Evolutionary conservation across 2,888 invertebrate genomes (phyloP).

Genomic region (Ellobium chinense): DNA sequence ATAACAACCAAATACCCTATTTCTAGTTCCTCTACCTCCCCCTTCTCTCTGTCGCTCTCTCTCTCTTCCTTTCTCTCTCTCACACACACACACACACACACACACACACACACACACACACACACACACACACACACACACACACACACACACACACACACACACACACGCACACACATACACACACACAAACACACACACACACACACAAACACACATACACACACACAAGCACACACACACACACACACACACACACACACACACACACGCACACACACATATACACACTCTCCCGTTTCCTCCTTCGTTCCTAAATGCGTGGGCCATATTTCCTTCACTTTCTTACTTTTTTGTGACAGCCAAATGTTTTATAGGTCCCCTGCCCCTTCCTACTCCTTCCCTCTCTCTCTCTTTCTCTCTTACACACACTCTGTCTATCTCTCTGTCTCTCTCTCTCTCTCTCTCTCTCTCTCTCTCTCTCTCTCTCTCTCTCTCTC

Average conservation of each 20-base stretch:
- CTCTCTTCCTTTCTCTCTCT: neutral
- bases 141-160: neutral
- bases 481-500: neutral
- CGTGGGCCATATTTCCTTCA: no score
- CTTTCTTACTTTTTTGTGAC: no score
- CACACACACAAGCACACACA: neutral
- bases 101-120: neutral
- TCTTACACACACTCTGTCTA: neutral
- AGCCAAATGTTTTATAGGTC: no score
- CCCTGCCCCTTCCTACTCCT: neutral
- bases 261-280: neutral
- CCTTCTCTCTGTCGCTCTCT: neutral
- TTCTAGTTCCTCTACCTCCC: neutral
- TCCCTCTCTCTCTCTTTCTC: neutral
- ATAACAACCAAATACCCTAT: no score
- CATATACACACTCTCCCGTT: no score
- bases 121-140: neutral
- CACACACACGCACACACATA: neutral
- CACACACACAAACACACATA: neutral
- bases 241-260: neutral
- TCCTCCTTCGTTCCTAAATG: no score
- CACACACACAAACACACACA: neutral
- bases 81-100: neutral
- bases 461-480: neutral
- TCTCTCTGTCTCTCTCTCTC: neutral